Evolutionary conservation across 92 coral and sea anemone species (phyloP), one percentile per base, ranked within the genome.

Genomic region (Palythoa grandis): DNA sequence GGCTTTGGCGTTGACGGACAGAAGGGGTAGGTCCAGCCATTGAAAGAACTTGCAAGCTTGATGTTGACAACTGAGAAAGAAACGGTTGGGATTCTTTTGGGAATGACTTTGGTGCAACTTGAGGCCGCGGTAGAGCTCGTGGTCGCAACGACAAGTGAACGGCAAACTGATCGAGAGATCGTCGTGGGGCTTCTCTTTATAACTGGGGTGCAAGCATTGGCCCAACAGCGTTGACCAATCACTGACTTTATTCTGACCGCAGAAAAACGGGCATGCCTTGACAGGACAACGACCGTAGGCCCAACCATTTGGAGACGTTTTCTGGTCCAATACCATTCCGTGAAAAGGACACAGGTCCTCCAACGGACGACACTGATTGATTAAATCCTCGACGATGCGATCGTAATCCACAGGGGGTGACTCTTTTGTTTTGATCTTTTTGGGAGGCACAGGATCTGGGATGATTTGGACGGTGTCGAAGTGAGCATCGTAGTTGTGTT

Each of bases 51-150:
- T 3, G 57, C 78, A 73, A 47, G 78, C 58, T 0, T 35, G 78
- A 73, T 73, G 78, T 73, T 73, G 78, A 17, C 78, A 73, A 14
- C 78, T 73, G 54, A 73, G 78, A 35, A 73, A 73, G 78, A 73
- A 73, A 1, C 58, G 78, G 23, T 73, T 14, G 78, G 78, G 54
- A 40, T 73, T 73, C 58, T 73, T 73, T 11, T 10, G 2, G 0
- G 78, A 73, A 40, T 73, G 78, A 47, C 78, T 73, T 58, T 73
- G 78, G 25, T 19, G 58, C 0, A 74, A 17, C 29, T n/a, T 19
- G 75, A 70, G 75, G 3, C 75, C 50, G 4, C 50, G 50, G 75
- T 70, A 70, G 52, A 3, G 75, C 29, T 70, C 75, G 75, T 70
- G 50, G 3, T 70, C 19, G 20, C 75, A 70, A 13, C 47, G 50